Evolutionary conservation across 2,113 vertebrate genomes (phyloP).

Genomic region (Onychostruthus taczanowskii): DNA sequence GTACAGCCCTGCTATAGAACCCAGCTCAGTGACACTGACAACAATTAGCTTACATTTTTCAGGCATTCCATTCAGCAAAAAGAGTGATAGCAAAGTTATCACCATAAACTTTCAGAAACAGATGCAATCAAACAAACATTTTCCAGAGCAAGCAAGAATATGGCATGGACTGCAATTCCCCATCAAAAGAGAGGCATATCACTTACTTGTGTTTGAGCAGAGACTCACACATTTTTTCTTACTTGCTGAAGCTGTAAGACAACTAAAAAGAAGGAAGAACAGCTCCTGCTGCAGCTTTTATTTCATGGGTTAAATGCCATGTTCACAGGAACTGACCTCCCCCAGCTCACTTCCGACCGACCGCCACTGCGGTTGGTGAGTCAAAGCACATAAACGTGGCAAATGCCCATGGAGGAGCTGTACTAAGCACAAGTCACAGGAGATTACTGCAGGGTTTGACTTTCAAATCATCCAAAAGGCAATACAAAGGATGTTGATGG

Average conservation of each 20-base stretch:
- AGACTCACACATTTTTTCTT: neutral
- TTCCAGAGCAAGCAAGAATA: neutral
- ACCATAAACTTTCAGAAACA: neutral
- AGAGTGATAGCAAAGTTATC: neutral
- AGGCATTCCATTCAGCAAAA: neutral
- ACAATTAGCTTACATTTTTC: neutral
- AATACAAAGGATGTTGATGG: neutral
- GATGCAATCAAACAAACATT: neutral
- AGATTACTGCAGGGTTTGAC: neutral
- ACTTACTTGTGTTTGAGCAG: constrained; percentile 27
- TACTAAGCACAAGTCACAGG: neutral
- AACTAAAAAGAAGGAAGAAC: neutral
- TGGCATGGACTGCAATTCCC: neutral
- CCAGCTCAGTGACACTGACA: neutral
- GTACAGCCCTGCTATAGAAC: neutral
- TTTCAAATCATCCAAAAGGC: neutral
- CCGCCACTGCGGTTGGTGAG: neutral
- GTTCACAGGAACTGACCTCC: constrained; percentile 14
- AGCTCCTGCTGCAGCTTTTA: constrained; percentile 49
- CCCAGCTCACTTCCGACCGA: neutral
- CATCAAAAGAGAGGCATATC: neutral
- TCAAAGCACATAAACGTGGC: neutral
- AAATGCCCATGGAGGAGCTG: neutral
- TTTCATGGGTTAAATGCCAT: neutral
- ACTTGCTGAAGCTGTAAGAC: neutral